A percentile compares a stretch with the other conserved stretches of the same genome.
These are phyloP conservation scores for Thalassaphorura encarpata DNA, from an alignment of 1,140 invertebrate species.

Conservation along the genomic window DNA sequence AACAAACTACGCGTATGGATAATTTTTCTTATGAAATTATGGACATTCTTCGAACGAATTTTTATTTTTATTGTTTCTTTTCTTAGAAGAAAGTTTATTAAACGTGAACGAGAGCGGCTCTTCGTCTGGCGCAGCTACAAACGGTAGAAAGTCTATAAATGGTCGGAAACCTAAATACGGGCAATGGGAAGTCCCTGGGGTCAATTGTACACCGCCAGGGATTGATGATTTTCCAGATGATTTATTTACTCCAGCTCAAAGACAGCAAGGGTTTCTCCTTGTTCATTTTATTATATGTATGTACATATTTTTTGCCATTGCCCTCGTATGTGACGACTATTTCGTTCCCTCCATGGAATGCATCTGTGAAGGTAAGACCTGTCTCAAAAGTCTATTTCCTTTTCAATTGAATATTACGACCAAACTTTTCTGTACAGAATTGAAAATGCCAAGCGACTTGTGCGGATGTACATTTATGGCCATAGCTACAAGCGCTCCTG, in stretches of 20 bases:
- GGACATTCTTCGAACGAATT: not conserved
- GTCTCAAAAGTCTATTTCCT: not conserved
- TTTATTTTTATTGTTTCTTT: not conserved
- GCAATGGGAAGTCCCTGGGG: conserved; percentile 8
- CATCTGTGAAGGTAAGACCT: conserved; percentile 34
- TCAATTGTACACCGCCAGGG: conserved; percentile 24
- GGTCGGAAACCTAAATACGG: not conserved
- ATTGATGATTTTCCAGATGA: conserved; percentile 40
- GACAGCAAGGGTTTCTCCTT: conserved; percentile 35
- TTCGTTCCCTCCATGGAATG: conserved; percentile 39
- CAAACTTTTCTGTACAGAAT: conserved; percentile 33
- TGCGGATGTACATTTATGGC: conserved; percentile 87
- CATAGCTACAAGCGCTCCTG: conserved; percentile 78
- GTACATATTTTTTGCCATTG: conserved; percentile 36
- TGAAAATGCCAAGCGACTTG: conserved; percentile 48
- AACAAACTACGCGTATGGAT: not conserved
- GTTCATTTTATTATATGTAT: conserved; percentile 39
- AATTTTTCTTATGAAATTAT: not conserved
- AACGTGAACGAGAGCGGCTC: not conserved
- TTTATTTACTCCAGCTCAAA: conserved; percentile 36
- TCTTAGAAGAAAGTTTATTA: not conserved
- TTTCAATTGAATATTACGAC: not conserved
- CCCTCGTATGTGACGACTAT: conserved; percentile 38
- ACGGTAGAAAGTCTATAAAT: not conserved
- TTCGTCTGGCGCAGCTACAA: not conserved